Base-by-base conservation (phyloP, 2,797 vertebrate species). In the Lepilemur ruficaudatus region DNA sequence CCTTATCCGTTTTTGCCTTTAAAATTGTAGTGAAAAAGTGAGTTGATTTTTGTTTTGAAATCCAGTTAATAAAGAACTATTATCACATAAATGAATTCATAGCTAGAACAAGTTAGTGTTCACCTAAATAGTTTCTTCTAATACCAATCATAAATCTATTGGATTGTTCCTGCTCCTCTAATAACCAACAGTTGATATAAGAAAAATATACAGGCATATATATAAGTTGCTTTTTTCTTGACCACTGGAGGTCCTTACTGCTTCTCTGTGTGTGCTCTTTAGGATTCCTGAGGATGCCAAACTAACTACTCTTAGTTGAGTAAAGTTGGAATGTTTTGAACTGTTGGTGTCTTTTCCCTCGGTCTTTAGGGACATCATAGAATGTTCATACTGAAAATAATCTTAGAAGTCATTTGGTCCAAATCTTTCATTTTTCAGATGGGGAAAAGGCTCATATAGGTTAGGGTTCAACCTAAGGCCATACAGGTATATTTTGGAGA, bases 41-140 rank as follows among this genome's bases (percentile, higher is more conserved):
- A 84, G 70, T 69, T 96, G 50, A 28, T 15, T 23, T 32, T 73
- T 75, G 20, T 79, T 89, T 90, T 86, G 92, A 79, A 94, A 81
- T 4, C 57, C 3, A 72, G 57, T 84, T 61, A 70, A 69, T 67
- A 69, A n/a, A 87, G 61, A 78, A 57, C 30, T 70, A 28, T 15
- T 0, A 41, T 20, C 75, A 43, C 35, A 52, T 59, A 28, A 79
- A n/a, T 84, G 63, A 91, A 69, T 55, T 87, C 25, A 28, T 72
- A 65, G 48, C 69, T 48, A 92, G 41, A 82, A 18, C 28, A 81
- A 84, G 50, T 82, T 72, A 92, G 38, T 55, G 18, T 80, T 94
- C 30, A 61, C 23, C 30, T 79, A 65, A 65, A 50, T 13, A 6
- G 7, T 75, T 96, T 95, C 35, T n/a, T 91, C 22, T 32, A 15